These are phyloP conservation scores for Heterodera filipjevi DNA, from an alignment of 2,888 invertebrate genomes.

Conservation along the genomic window DNA sequence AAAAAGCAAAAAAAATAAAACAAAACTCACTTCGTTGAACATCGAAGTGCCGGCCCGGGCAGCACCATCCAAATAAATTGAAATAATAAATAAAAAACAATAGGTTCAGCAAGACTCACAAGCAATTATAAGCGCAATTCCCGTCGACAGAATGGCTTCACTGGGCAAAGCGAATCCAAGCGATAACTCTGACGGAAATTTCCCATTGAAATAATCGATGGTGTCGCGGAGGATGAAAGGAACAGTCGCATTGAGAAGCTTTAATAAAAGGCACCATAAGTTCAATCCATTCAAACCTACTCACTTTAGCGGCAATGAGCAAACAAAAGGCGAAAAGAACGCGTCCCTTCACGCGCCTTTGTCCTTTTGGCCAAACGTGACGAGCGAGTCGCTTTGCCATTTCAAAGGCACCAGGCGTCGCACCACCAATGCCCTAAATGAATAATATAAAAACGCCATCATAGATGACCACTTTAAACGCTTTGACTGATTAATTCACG, in stretches of 20 bases:
- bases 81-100: background rate
- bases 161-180: slow-evolving; percentile 51
- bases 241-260: slow-evolving; percentile 86
- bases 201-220: slow-evolving; percentile 81
- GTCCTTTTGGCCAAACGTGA: slow-evolving; percentile 73
- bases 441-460: background rate
- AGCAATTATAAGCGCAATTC: slow-evolving; percentile 60
- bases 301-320: slow-evolving; percentile 69
- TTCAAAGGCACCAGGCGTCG: slow-evolving; percentile 47
- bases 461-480: too few relatives aligned
- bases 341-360: slow-evolving; percentile 76
- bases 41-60: slow-evolving; percentile 87
- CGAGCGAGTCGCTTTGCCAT: slow-evolving; percentile 48
- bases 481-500: too few relatives aligned
- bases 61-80: slow-evolving; percentile 88
- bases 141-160: slow-evolving; percentile 54
- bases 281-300: background rate
- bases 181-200: slow-evolving; percentile 52
- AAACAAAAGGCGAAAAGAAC: slow-evolving; percentile 78
- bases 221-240: slow-evolving; percentile 94
- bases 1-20: background rate
- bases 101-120: slow-evolving; percentile 39
- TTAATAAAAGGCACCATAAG: slow-evolving; percentile 8
- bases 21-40: slow-evolving; percentile 75
- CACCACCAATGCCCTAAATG: slow-evolving; percentile 40